A percentile compares a stretch with the other conserved stretches of the same genome.
phyloP scores from a whole-genome alignment of 1,140 invertebrate genomes.

The Bombus difficillimus region DNA sequence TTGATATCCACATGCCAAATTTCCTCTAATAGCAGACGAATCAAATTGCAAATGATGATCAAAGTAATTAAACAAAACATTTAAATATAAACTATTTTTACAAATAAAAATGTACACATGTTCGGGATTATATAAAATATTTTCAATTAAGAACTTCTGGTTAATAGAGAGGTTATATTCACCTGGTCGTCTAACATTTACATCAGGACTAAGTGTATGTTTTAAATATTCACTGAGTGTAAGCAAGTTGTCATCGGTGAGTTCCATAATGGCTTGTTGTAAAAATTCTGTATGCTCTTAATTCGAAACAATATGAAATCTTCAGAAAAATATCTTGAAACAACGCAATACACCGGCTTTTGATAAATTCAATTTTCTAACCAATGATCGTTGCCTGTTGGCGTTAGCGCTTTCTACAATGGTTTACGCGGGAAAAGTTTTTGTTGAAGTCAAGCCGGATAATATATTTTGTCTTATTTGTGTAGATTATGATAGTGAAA shows the following conservation, averaged over 20 bases:
- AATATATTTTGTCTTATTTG: background rate
- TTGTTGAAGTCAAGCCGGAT: background rate
- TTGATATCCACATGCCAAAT: background rate
- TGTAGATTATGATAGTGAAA: too few relatives aligned
- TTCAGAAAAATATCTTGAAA: constrained; percentile 13
- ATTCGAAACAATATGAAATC: constrained; percentile 24
- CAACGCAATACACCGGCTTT: constrained; percentile 47
- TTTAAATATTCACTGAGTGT: constrained; percentile 92
- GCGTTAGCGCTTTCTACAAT: background rate
- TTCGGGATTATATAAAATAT: background rate
- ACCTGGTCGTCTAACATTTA: constrained; percentile 92
- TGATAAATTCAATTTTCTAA: constrained; percentile 44
- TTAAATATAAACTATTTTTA: background rate
- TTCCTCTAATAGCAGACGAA: background rate
- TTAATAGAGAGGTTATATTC: constrained; percentile 75
- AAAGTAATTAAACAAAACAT: background rate
- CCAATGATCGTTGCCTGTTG: constrained; percentile 21
- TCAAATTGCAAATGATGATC: background rate
- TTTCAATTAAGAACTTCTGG: background rate
- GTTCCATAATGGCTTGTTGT: constrained; percentile 86
- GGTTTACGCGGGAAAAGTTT: constrained; percentile 25
- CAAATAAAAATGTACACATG: background rate
- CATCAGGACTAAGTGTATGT: constrained; percentile 94
- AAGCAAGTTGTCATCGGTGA: constrained; percentile 91
- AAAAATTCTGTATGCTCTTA: constrained; percentile 10